Conservation (phyloP, 2,888 invertebrate genomes). For the Andricus curvator region DNA sequence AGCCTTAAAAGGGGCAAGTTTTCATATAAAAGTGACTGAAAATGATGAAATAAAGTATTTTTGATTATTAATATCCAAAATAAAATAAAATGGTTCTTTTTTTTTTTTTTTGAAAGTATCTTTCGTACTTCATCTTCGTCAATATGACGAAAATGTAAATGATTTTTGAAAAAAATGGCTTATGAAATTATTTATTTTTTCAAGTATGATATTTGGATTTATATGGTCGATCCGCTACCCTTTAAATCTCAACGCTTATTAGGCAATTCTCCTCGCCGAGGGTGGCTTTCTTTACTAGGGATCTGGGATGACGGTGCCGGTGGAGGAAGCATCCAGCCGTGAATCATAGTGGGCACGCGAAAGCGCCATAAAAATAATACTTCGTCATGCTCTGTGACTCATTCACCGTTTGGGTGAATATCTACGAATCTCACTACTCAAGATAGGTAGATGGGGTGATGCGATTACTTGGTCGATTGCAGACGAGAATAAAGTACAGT, state of each 20-base stretch:
- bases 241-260: not conserved
- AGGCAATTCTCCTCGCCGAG: not conserved
- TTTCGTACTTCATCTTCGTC: too few species aligned
- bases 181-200: not conserved
- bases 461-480: not conserved
- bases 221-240: not conserved
- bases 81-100: too few species aligned
- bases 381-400: conserved; percentile 63
- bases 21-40: too few species aligned
- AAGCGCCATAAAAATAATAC: conserved; percentile 69
- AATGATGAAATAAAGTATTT: too few species aligned
- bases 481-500: not conserved
- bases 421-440: not conserved
- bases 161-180: too few species aligned
- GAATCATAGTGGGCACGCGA: conserved; percentile 70
- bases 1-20: too few species aligned
- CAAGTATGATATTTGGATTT: not conserved
- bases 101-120: too few species aligned
- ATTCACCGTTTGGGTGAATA: conserved; percentile 48
- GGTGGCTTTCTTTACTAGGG: conserved; percentile 8
- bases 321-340: conserved; percentile 56
- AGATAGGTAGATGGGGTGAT: not conserved
- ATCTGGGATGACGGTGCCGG: conserved; percentile 44
- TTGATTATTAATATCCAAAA: too few species aligned
- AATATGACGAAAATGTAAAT: too few species aligned